Base-by-base conservation (phyloP, 2,888 invertebrate genomes). In the Agriopis leucophaearia region DNA sequence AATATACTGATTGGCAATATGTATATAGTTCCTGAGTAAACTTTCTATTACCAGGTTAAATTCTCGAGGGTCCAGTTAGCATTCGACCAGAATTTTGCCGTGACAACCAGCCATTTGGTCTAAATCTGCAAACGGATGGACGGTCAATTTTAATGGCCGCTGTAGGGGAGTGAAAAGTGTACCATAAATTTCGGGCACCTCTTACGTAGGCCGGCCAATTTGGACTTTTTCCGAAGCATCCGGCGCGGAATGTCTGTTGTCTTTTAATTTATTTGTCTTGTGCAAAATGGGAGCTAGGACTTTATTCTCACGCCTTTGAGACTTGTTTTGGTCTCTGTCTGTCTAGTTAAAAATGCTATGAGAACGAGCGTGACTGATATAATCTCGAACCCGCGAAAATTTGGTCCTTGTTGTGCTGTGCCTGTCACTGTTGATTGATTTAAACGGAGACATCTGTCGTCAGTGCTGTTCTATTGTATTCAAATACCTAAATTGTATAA, bases 111-210 rank as follows among this genome's bases (percentile, higher is more conserved):
- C 83, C 85, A 82, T 89, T 89, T 83, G 85, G 86, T 83, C 89
- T 89, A 88, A 91, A 88, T 88, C 89, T 88, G 82, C 83, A 75
- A 90, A 87, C 86, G 88, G 86, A 87, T 84, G 86, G 86, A 88
- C 85, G 86, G 86, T 85, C 89, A 85, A 83, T 88, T 89, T 90
- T 89, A 92, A 91, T 91, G 89, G 89, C 78, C 84, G 82, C 75
- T 76, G 85, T 83, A 88, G 90, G 86, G 88, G 88, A 87, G 78
- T 81, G 82, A 82, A 72, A 84, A 87, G 82, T 83, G 86, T 82
- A 83, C 81, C 82, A 89, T 89, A 89, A 84, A 88, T 90, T 89
- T 84, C 76, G 78, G 77, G 69, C 77, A 80, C 84, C 84, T 84
- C 84, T 82, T 78, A 79, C 77, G 78, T 77, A 74, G 72, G 78